phyloP scores from a whole-genome alignment of 1,140 invertebrate genomes.

The Bombyx mandarina region DNA sequence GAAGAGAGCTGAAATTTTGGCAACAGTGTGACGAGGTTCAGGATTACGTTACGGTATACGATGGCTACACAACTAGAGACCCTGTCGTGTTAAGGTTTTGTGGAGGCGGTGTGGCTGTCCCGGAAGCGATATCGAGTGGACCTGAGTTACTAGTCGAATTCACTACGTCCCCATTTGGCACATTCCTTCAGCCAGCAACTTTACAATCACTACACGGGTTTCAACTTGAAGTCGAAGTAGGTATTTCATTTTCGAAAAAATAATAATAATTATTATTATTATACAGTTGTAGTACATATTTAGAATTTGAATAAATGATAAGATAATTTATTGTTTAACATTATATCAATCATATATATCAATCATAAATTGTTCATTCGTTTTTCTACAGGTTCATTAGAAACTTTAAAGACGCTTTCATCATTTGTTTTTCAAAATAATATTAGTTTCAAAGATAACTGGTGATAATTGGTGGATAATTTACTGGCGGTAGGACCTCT shows the following conservation, averaged over 20 bases:
- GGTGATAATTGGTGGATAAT: no score
- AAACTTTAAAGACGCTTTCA: neutral
- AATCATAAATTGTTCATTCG: neutral
- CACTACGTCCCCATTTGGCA: conserved; percentile 90
- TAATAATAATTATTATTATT: no score
- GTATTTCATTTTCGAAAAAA: conserved; percentile 5
- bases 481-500: no score
- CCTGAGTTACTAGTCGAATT: conserved; percentile 90
- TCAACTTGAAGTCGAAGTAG: conserved; percentile 87
- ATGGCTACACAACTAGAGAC: conserved; percentile 90
- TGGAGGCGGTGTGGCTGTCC: conserved; percentile 86
- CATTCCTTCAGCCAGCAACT: conserved; percentile 84
- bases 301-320: neutral
- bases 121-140: conserved; percentile 85
- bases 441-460: neutral
- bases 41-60: conserved; percentile 92
- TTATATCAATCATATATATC: neutral
- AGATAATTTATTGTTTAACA: neutral
- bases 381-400: neutral
- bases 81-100: conserved; percentile 92
- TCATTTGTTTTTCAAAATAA: neutral
- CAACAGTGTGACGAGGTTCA: conserved; percentile 88
- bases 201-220: conserved; percentile 86
- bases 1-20: conserved; percentile 75
- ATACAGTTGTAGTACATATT: no score